Base-by-base conservation (phyloP, 1,140 invertebrate genomes). In the Saccostrea echinata region DNA sequence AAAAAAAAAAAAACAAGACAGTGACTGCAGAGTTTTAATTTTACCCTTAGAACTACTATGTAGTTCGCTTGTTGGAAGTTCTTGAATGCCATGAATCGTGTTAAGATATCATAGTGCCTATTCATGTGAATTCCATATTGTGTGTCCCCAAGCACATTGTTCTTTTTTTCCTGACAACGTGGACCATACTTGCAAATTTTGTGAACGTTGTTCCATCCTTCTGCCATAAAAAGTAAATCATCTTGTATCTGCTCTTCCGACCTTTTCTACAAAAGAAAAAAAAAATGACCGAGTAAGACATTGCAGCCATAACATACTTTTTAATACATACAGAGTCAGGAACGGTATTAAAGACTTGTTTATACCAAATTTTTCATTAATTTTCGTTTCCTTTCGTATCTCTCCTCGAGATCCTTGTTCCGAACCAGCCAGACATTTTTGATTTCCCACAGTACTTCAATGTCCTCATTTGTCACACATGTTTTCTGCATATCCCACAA, bases 151-250 rank as follows among this genome's bases (percentile, higher is more conserved):
- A 88, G 43, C 30, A 88, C 84, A 61, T 85, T 68, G 35, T 71
- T 85, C 57, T 85, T 85, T 27, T 88, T 88, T 27, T 68, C 80
- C 33, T 13, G 18, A 68, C 84, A 88, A 13, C 84, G 33, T 33
- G 85, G 53, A n/a, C 87, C 87, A 86, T 52, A 86, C 52, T 88
- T 82, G 76, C 87, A 88, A 24, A 88, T 86, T 30, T 57, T 86
- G 27, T 85, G 68, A 52, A 88, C 87, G 13, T 80, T 51, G 12
- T 30, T 83, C 84, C 84, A 88, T 27, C 84, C 80, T n/a, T 88
- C 87, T 12, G 87, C 87, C 35, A 85, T 43, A 55, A 88, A 88
- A n/a, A 84, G 30, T 13, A 83, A 57, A 13, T 52, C 21, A n/a
- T 88, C 87, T 43, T 88, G 57, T 13, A 76, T 33, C 18, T 88